These are phyloP conservation scores for Nothura maculosa DNA, from an alignment of 2,797 vertebrate species.

Conservation along the genomic window DNA sequence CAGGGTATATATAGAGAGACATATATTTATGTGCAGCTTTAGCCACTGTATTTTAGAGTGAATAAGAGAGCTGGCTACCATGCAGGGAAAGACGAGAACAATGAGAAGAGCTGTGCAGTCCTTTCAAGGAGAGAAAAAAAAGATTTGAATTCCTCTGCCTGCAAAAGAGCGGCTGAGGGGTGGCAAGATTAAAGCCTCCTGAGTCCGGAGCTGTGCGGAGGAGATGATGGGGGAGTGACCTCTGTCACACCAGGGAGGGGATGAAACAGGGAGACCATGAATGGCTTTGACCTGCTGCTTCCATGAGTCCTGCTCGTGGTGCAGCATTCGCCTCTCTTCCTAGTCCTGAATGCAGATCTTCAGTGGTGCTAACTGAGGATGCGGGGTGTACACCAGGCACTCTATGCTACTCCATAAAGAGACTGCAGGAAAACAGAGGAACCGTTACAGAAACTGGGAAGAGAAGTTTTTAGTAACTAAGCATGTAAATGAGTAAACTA, in stretches of 20 bases:
- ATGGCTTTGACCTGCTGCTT: conserved; percentile 15
- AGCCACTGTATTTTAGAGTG: neutral
- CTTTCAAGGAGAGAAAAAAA: conserved; percentile 56
- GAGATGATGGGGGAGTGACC: conserved; percentile 54
- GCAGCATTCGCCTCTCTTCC: neutral
- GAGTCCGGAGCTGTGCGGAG: neutral
- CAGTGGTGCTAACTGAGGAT: conserved; percentile 9
- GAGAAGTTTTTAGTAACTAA: conserved; percentile 3
- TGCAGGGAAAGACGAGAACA: neutral
- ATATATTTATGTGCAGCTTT: neutral
- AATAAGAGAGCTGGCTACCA: neutral
- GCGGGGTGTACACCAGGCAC: neutral
- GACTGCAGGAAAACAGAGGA: conserved; percentile 6
- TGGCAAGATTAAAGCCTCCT: conserved; percentile 47
- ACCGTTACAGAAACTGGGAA: conserved; percentile 7
- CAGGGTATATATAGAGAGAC: neutral
- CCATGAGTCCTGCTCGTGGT: neutral
- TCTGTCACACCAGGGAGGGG: neutral
- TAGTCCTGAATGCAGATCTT: conserved; percentile 11
- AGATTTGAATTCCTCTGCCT: conserved; percentile 17
- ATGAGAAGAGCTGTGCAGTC: neutral
- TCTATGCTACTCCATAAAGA: neutral
- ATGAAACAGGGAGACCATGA: conserved; percentile 62
- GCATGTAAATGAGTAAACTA: neutral
- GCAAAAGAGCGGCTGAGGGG: neutral